Evolutionary conservation across 1,140 invertebrate genomes (phyloP).

Genomic region (Dendroctonus ponderosae): DNA sequence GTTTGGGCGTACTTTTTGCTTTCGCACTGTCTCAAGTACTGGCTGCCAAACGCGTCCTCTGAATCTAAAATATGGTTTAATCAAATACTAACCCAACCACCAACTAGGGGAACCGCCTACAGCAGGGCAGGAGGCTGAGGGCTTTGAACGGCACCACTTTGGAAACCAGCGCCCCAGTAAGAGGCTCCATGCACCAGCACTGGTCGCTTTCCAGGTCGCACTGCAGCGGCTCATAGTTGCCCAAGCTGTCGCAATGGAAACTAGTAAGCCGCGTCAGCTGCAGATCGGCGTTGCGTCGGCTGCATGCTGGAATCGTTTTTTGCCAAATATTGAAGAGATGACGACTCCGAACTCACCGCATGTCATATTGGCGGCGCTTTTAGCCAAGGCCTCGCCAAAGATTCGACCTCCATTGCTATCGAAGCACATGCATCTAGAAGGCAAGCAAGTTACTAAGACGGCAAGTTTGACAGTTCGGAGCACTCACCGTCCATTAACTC

Average conservation of each 20-base stretch:
- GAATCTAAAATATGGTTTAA: slow-evolving; percentile 14
- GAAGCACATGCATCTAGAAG: slow-evolving; percentile 32
- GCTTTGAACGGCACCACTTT: slow-evolving; percentile 54
- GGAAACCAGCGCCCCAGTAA: slow-evolving; percentile 55
- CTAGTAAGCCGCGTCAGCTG: slow-evolving; percentile 48
- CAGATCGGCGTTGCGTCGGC: slow-evolving; percentile 55
- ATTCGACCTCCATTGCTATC: slow-evolving; percentile 21
- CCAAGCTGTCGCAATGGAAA: slow-evolving; percentile 58
- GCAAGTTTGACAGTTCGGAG: slow-evolving; percentile 33
- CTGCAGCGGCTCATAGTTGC: slow-evolving; percentile 62
- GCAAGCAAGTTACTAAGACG: not conserved
- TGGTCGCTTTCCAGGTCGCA: slow-evolving; percentile 55
- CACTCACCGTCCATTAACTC: slow-evolving; percentile 53
- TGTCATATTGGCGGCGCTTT: slow-evolving; percentile 32
- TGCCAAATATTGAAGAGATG: not conserved
- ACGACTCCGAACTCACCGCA: slow-evolving; percentile 21
- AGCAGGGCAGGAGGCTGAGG: slow-evolving; percentile 57
- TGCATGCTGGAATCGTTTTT: slow-evolving; percentile 54
- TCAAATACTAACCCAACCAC: not conserved
- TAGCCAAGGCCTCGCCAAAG: slow-evolving; percentile 29
- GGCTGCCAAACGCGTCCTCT: slow-evolving; percentile 46
- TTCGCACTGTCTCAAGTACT: slow-evolving; percentile 61
- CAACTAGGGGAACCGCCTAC: slow-evolving; percentile 50
- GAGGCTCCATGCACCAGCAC: slow-evolving; percentile 61
- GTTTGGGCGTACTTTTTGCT: slow-evolving; percentile 55